phyloP scores from a whole-genome alignment of 2,888 invertebrate genomes.

The Scrobipalpa atriplicella region DNA sequence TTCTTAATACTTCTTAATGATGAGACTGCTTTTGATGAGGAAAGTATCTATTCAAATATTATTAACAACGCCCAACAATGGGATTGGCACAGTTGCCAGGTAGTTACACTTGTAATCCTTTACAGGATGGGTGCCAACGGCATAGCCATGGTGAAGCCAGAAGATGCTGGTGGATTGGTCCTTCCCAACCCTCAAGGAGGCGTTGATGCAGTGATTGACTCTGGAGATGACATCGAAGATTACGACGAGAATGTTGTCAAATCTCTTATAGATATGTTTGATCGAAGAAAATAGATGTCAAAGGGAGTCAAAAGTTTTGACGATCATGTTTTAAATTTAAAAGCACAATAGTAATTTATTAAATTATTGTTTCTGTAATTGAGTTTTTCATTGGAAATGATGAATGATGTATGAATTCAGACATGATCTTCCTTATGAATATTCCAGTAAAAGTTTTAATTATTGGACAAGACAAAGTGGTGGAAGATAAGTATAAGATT shows the following conservation, averaged over 20 bases:
- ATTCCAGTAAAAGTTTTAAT: slow-evolving; percentile 11
- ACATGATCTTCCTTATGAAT: not conserved
- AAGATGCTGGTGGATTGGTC: slow-evolving; percentile 88
- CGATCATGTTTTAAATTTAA: not conserved
- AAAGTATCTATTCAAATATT: no score
- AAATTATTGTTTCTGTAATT: not conserved
- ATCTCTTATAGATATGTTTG: slow-evolving; percentile 59
- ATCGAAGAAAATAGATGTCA: slow-evolving; percentile 30
- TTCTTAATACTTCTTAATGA: no score
- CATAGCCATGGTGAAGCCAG: slow-evolving; percentile 88
- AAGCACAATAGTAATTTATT: no score
- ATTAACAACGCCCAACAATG: no score
- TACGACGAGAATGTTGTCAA: slow-evolving; percentile 85
- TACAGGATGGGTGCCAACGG: slow-evolving; percentile 89
- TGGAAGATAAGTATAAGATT: not conserved
- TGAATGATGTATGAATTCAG: not conserved
- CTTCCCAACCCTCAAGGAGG: slow-evolving; percentile 81
- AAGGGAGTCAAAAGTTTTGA: not conserved
- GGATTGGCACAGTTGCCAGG: no score
- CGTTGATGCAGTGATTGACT: slow-evolving; percentile 81
- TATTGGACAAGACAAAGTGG: slow-evolving; percentile 10
- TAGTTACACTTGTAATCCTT: slow-evolving; percentile 18
- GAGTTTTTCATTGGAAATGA: not conserved
- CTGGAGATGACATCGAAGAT: slow-evolving; percentile 86
- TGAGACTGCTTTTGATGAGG: no score